Evolutionary conservation across 2,888 invertebrate species (phyloP).

Genomic region (Andricus curvator): DNA sequence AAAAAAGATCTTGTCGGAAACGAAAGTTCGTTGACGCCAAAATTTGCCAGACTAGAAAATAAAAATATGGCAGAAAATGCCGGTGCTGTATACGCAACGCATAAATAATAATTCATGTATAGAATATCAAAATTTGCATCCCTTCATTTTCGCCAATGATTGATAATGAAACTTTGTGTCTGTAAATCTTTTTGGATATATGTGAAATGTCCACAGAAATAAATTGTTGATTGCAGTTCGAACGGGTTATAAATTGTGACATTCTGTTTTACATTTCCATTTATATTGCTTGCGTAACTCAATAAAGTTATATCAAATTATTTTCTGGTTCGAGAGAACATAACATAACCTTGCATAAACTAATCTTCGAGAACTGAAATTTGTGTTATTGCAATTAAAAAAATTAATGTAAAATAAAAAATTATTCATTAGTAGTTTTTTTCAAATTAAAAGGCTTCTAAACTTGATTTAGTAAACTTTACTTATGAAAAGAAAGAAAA

Average conservation of each 20-base stretch:
- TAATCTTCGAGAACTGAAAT: neutral
- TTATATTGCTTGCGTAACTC: slow-evolving; percentile 1
- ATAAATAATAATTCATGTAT: neutral
- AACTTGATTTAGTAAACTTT: too few relatives aligned
- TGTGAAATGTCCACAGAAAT: neutral
- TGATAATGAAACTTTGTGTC: neutral
- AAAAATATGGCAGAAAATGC: too few relatives aligned
- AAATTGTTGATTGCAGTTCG: neutral
- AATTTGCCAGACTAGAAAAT: too few relatives aligned
- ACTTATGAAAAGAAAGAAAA: too few relatives aligned
- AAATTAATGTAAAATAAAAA: neutral
- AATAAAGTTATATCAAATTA: neutral
- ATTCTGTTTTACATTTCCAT: neutral
- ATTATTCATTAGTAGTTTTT: too few relatives aligned
- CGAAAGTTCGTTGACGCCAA: too few relatives aligned
- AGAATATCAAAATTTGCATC: neutral
- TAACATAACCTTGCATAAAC: neutral
- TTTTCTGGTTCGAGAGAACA: neutral
- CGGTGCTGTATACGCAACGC: too few relatives aligned
- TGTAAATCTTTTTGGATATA: neutral
- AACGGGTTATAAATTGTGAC: neutral
- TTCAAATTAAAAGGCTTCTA: too few relatives aligned
- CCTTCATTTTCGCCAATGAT: neutral
- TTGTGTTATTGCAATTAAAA: neutral
- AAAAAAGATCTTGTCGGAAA: too few relatives aligned